A percentile compares a stretch with the other conserved stretches of the same genome.
Conservation (phyloP, 2,113 vertebrate species). For the Hippocampus mohnikei region DNA sequence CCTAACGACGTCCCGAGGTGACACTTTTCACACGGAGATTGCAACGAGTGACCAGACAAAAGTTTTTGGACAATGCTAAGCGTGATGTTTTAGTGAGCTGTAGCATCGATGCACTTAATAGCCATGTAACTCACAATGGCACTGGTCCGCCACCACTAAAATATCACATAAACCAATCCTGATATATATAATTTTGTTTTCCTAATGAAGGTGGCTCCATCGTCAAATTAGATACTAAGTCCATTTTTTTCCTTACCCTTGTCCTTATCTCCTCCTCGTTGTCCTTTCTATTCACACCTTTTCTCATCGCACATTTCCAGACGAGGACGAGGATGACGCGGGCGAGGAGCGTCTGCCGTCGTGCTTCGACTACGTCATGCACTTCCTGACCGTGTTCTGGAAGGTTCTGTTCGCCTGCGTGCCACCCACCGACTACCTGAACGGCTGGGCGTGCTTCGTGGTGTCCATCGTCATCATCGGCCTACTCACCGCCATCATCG, state of each 20-base stretch:
- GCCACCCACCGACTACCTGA: constrained; percentile 93
- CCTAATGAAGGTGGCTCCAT: too few species aligned
- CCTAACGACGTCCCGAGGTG: neutral
- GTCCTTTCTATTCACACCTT: neutral
- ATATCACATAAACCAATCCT: too few species aligned
- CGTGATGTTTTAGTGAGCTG: neutral
- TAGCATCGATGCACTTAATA: too few species aligned
- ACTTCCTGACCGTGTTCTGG: constrained; percentile 99
- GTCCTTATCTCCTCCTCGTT: neutral
- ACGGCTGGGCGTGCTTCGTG: constrained; percentile 92
- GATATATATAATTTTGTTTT: too few species aligned
- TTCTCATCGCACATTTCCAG: constrained; percentile 26
- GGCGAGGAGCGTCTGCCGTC: constrained; percentile 93
- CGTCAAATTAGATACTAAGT: too few species aligned
- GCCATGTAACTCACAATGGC: too few species aligned
- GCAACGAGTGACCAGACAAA: neutral
- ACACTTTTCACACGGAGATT: neutral
- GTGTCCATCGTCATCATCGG: constrained; percentile 93
- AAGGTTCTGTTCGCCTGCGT: constrained; percentile 98
- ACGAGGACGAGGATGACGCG: constrained; percentile 93
- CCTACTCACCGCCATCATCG: constrained; percentile 91
- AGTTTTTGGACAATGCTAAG: neutral
- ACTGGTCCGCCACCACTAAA: too few species aligned
- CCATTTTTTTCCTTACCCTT: too few species aligned
- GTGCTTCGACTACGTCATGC: constrained; percentile 99